These are phyloP conservation scores for Hesperophylax magnus DNA, from an alignment of 1,140 invertebrate genomes.

Conservation along the genomic window DNA sequence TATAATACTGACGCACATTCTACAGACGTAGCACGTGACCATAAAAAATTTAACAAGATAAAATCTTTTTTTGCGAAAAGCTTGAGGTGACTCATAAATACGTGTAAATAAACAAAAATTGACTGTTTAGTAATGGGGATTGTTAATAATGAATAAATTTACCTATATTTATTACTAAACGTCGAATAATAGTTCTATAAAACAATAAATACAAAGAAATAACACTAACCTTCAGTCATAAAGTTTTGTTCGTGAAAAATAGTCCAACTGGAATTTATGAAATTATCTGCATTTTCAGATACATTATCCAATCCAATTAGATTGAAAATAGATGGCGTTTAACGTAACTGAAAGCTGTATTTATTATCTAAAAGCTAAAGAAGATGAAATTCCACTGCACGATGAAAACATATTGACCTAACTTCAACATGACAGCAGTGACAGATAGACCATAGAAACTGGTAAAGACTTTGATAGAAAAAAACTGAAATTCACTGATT, in stretches of 20 bases:
- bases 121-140: not conserved
- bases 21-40: not conserved
- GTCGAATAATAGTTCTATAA: too few species aligned
- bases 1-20: not conserved
- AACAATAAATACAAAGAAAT: not conserved
- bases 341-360: not conserved
- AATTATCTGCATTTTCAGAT: not conserved
- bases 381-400: not conserved
- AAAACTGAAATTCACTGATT: too few species aligned
- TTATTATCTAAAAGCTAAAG: not conserved
- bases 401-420: slow-evolving; percentile 30
- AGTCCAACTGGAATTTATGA: not conserved
- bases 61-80: not conserved
- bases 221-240: not conserved
- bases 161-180: too few species aligned
- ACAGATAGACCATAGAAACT: not conserved
- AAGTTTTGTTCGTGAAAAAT: not conserved
- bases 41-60: not conserved
- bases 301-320: not conserved
- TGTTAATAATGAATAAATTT: not conserved
- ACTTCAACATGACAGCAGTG: slow-evolving; percentile 24
- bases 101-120: not conserved
- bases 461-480: too few species aligned
- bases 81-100: not conserved
- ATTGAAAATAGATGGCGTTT: not conserved